Base-by-base conservation (phyloP, 2,797 vertebrate genomes). In the Sebastes vulpes region DNA sequence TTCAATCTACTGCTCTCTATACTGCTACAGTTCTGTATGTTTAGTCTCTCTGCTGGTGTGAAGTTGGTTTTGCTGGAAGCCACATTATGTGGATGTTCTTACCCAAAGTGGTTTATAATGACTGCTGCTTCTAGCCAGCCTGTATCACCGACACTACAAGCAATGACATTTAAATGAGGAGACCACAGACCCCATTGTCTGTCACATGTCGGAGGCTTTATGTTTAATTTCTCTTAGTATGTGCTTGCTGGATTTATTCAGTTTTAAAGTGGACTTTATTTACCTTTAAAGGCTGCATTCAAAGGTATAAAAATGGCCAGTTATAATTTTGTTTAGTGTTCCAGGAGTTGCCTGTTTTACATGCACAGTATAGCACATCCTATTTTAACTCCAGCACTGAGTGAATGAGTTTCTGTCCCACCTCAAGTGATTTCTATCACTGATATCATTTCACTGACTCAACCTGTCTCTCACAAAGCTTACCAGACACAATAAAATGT, bases 61-160 rank as follows among this genome's bases (percentile, higher is more conserved):
- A 69, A 54, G 20, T 60, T 64, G 65, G 65, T 63, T 65, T 64
- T 46, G 63, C 21, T 56, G 4, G 28, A 65, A 57, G 65, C 69
- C 16, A 0, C 50, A 18, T 29, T 54, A 38, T 32, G 1, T 4
- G 4, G 29, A 52, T 10, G 35, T 42, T 61, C 64, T 52, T 48
- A 64, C 8, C 5, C 11, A 52, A 57, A 85, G 73, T 56, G 59
- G 29, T 65, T 83, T 53, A 61, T 46, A 56, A 65, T 31, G 32
- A 46, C 65, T 12, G 21, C 3, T 18, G 25, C 60, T 59, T 50
- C 6, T 20, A 21, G 23, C 31, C 6, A 21, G 48, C n/a, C 4
- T 32, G 35, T 3, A 28, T 31, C 57, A 72, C 18, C 2, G 16
- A 32, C 35, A 69, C 42, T 48, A 48, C 16, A n/a, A 23, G 53